These are phyloP conservation scores for Cryptophagus acutangulus DNA, from an alignment of 2,888 invertebrate genomes.

Conservation along the genomic window DNA sequence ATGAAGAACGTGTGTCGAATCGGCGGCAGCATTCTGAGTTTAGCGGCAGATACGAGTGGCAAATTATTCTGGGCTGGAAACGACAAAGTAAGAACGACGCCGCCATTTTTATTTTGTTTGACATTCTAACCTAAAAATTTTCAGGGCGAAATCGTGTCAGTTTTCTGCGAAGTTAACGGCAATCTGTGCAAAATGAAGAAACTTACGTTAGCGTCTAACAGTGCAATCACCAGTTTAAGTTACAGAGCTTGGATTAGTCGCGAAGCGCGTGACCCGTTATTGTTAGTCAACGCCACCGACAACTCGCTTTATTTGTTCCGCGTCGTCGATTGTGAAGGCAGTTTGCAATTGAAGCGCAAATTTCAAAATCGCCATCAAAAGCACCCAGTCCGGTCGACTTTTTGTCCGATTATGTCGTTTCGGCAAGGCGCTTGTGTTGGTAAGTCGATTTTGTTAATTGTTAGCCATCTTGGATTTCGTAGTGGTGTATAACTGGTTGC, in stretches of 20 bases:
- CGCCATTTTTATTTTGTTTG: not conserved
- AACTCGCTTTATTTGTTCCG: constrained; percentile 70
- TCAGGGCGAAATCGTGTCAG: constrained; percentile 43
- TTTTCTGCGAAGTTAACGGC: constrained; percentile 42
- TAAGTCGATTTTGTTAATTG: constrained; percentile 35
- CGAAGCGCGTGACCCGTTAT: constrained; percentile 60
- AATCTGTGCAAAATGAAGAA: constrained; percentile 37
- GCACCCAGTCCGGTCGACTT: constrained; percentile 64
- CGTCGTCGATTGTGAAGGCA: constrained; percentile 63
- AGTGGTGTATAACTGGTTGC: not conserved
- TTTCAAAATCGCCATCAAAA: constrained; percentile 61
- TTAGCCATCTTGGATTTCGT: too few species aligned
- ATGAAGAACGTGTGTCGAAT: constrained; percentile 58
- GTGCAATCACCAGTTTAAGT: constrained; percentile 65
- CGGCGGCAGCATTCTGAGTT: constrained; percentile 60
- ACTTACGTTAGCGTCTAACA: constrained; percentile 33
- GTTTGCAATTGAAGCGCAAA: constrained; percentile 59
- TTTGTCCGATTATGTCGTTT: constrained; percentile 83
- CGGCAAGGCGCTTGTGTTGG: constrained; percentile 74
- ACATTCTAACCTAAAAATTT: constrained; percentile 13
- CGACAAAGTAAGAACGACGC: constrained; percentile 53
- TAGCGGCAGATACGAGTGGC: constrained; percentile 74
- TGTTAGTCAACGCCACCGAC: constrained; percentile 73
- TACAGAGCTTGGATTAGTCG: constrained; percentile 79
- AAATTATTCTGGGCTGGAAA: constrained; percentile 79